Conservation (phyloP, 2,888 invertebrate genomes). For the Craniophora ligustri region DNA sequence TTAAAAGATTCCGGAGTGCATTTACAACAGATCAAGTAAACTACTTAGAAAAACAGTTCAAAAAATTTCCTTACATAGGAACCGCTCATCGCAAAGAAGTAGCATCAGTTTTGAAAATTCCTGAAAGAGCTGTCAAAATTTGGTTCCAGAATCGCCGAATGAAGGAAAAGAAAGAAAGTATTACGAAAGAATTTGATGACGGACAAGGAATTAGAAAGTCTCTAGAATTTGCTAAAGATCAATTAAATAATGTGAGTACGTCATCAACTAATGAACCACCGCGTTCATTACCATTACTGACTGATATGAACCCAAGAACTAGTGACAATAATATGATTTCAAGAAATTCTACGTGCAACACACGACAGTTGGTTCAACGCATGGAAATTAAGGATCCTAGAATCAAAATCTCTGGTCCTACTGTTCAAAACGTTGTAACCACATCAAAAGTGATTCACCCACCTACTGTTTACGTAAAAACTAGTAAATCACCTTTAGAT, state of each 20-base stretch:
- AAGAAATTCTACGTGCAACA: conserved; percentile 1
- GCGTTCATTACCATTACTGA: conserved; percentile 57
- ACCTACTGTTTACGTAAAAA: conserved; percentile 10
- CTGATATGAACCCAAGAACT: conserved; percentile 3
- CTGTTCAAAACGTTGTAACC: conserved; percentile 7
- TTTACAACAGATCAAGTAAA: conserved; percentile 93
- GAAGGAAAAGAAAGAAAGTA: conserved; percentile 90
- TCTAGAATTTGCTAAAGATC: conserved; percentile 54
- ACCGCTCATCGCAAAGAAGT: conserved; percentile 91
- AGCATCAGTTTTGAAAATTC: conserved; percentile 89
- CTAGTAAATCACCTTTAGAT: background rate
- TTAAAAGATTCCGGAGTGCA: conserved; percentile 87
- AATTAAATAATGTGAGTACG: conserved; percentile 59
- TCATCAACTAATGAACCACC: conserved; percentile 61
- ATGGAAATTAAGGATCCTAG: conserved; percentile 1
- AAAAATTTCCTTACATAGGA: conserved; percentile 90
- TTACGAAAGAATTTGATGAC: conserved; percentile 57
- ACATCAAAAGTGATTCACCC: conserved; percentile 15
- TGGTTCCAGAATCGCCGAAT: conserved; percentile 96
- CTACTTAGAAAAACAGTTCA: conserved; percentile 92
- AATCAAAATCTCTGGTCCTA: background rate
- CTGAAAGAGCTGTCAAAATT: conserved; percentile 93
- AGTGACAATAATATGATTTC: background rate
- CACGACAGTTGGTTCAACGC: background rate
- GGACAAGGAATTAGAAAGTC: conserved; percentile 46